Conservation (phyloP, 2,888 invertebrate species). For the Scaptomyza flava region DNA sequence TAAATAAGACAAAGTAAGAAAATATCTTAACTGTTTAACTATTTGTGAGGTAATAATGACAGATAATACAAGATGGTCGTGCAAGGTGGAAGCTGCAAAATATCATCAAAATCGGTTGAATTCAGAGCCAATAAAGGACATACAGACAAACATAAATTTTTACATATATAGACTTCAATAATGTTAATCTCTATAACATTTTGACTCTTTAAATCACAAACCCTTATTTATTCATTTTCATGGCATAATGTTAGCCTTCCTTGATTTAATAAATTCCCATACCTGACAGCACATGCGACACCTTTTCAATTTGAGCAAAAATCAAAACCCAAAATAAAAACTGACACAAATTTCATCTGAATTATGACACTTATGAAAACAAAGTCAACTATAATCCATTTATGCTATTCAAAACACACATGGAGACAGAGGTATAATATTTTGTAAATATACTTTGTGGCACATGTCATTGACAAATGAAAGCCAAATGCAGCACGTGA, state of each 20-base stretch:
- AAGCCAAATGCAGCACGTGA: slow-evolving; percentile 72
- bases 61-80: too few species aligned
- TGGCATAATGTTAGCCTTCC: background rate
- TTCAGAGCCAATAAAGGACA: too few species aligned
- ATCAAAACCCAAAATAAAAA: background rate
- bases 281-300: slow-evolving; percentile 34
- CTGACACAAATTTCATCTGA: slow-evolving; percentile 69
- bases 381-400: slow-evolving; percentile 50
- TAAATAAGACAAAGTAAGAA: too few species aligned
- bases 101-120: too few species aligned
- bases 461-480: slow-evolving; percentile 53
- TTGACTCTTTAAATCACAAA: background rate
- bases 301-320: slow-evolving; percentile 39
- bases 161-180: too few species aligned
- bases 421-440: slow-evolving; percentile 25
- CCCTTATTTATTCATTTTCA: background rate
- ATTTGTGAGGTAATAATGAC: too few species aligned
- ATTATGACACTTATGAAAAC: slow-evolving; percentile 70
- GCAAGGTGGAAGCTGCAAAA: too few species aligned
- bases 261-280: slow-evolving; percentile 16
- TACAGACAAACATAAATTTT: too few species aligned
- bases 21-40: too few species aligned
- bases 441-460: slow-evolving; percentile 39
- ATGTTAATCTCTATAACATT: background rate
- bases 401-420: slow-evolving; percentile 47